phyloP scores from a whole-genome alignment of 2,797 vertebrate genomes.

The Diplodus sargus region DNA sequence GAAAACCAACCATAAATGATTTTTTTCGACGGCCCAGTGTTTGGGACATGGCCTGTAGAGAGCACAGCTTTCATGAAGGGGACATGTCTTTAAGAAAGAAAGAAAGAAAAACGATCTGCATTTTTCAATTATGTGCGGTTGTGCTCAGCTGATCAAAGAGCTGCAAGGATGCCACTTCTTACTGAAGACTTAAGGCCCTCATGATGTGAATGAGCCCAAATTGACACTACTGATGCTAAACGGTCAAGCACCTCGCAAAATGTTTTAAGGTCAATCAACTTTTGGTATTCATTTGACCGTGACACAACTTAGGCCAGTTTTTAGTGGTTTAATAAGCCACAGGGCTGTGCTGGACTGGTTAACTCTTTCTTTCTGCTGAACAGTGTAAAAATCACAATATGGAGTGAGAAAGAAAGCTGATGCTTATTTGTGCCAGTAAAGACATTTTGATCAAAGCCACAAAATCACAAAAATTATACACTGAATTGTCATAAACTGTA shows the following conservation, averaged over 20 bases:
- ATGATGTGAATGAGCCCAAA: slow-evolving; percentile 75
- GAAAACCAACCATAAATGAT: slow-evolving; percentile 85
- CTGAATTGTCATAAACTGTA: background rate
- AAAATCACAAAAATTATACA: background rate
- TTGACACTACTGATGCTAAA: slow-evolving; percentile 79
- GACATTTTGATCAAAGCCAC: background rate
- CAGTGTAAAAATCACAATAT: background rate
- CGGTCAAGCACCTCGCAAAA: slow-evolving; percentile 69
- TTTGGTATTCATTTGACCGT: slow-evolving; percentile 77
- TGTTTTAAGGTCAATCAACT: slow-evolving; percentile 81
- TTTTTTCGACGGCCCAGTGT: slow-evolving; percentile 74
- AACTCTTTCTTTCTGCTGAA: slow-evolving; percentile 33
- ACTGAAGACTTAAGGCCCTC: slow-evolving; percentile 72
- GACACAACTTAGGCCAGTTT: slow-evolving; percentile 69
- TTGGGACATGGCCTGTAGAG: slow-evolving; percentile 73
- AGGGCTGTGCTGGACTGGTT: slow-evolving; percentile 4
- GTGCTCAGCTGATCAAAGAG: slow-evolving; percentile 82
- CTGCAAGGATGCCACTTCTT: slow-evolving; percentile 72
- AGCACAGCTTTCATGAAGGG: slow-evolving; percentile 61
- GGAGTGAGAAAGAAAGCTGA: background rate
- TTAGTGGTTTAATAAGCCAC: slow-evolving; percentile 52
- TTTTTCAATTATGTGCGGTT: slow-evolving; percentile 77
- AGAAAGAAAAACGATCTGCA: slow-evolving; percentile 73
- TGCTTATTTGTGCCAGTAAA: background rate
- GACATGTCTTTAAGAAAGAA: slow-evolving; percentile 57